Conservation (phyloP, 1,140 invertebrate genomes). For the Eurosta solidaginis region DNA sequence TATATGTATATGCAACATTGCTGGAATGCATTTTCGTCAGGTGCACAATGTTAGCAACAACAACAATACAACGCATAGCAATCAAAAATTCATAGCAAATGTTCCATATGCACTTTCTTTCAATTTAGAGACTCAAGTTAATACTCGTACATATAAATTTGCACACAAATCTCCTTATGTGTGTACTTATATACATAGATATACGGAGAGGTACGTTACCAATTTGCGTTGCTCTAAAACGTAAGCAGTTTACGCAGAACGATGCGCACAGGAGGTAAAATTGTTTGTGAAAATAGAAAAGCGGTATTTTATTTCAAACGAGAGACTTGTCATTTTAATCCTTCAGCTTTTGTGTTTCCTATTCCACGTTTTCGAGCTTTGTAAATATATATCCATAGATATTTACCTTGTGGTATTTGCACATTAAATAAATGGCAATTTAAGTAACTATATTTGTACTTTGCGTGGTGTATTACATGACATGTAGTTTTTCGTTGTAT, state of each 20-base stretch:
- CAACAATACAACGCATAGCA: not conserved
- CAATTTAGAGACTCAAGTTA: not conserved
- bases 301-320: not conserved
- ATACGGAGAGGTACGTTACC: not conserved
- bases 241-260: not conserved
- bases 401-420: not conserved
- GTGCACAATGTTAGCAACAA: not conserved
- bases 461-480: no score
- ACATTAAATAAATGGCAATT: constrained; percentile 19
- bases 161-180: not conserved
- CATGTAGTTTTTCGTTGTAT: not conserved
- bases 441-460: not conserved
- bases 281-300: not conserved
- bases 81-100: not conserved
- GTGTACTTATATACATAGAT: not conserved
- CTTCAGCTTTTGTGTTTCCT: no score
- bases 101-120: not conserved
- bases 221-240: not conserved
- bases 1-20: not conserved
- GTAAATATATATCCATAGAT: no score
- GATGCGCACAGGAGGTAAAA: not conserved
- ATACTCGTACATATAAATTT: not conserved
- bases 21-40: not conserved
- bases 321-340: no score
- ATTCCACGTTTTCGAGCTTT: no score